Conservation (phyloP, 2,797 vertebrate genomes). For the Myotis myotis region DNA sequence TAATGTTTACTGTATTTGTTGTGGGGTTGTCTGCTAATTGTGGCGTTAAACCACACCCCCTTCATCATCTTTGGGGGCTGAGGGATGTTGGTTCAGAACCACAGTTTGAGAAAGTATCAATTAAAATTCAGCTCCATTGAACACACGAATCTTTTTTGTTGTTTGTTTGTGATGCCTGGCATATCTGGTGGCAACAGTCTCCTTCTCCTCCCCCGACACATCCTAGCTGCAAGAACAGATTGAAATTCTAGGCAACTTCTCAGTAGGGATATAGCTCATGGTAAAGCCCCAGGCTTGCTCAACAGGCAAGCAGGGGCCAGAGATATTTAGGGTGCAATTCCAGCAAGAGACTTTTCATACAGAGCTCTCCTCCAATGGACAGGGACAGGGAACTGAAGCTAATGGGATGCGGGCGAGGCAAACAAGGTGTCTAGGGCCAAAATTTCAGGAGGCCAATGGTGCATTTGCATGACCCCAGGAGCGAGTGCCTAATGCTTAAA, state of each 20-base stretch:
- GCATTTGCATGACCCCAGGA: fast-evolving
- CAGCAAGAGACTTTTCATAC: background rate
- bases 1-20: slow-evolving; percentile 80
- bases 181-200: slow-evolving; percentile 21
- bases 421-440: background rate
- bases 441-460: background rate
- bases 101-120: slow-evolving; percentile 72
- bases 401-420: background rate
- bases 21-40: slow-evolving; percentile 80
- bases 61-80: slow-evolving; percentile 71
- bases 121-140: slow-evolving; percentile 66
- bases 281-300: background rate
- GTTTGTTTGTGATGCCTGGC: slow-evolving; percentile 59
- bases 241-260: slow-evolving; percentile 36
- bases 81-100: slow-evolving; percentile 60
- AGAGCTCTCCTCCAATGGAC: background rate
- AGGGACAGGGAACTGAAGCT: background rate
- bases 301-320: fast-evolving
- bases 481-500: background rate
- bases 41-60: slow-evolving; percentile 69
- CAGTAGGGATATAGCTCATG: background rate
- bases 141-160: slow-evolving; percentile 65
- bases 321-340: background rate
- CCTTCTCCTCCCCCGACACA: background rate
- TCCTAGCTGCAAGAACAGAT: background rate